phyloP scores from a whole-genome alignment of 2,113 vertebrate genomes.

The Scomber japonicus region DNA sequence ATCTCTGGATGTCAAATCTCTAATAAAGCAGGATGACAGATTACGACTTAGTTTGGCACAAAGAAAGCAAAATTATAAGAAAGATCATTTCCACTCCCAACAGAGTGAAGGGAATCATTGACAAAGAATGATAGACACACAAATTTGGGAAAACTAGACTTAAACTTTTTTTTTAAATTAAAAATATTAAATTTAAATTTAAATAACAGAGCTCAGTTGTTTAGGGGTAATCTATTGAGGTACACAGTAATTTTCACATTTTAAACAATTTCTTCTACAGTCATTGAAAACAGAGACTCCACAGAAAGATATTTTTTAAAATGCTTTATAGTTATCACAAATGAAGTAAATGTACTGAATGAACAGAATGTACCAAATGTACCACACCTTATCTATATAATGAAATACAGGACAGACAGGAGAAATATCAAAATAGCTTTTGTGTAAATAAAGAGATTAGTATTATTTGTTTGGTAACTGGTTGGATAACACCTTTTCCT shows the following conservation, averaged over 20 bases:
- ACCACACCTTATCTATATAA: background rate
- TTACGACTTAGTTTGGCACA: background rate
- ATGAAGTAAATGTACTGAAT: background rate
- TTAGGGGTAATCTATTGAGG: background rate
- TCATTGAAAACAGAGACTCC: too few relatives aligned
- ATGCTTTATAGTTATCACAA: background rate
- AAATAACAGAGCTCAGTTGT: background rate
- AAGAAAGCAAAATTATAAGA: too few relatives aligned
- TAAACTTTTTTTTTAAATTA: slow-evolving; percentile 5
- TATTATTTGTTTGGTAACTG: too few relatives aligned
- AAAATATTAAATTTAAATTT: background rate
- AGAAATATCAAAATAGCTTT: background rate
- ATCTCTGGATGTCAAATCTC: too few relatives aligned
- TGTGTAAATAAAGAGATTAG: background rate
- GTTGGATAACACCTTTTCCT: background rate
- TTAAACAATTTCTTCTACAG: background rate
- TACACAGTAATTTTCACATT: background rate
- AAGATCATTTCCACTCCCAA: background rate
- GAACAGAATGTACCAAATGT: too few relatives aligned
- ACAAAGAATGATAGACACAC: background rate
- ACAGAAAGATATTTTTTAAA: too few relatives aligned
- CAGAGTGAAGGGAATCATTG: background rate
- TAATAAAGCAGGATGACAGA: too few relatives aligned
- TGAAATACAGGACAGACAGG: background rate
- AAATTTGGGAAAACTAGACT: background rate